These are phyloP conservation scores for Nesometra sesokonis DNA, from an alignment of 35 echinoderm and acorn worm species.

Conservation along the genomic window DNA sequence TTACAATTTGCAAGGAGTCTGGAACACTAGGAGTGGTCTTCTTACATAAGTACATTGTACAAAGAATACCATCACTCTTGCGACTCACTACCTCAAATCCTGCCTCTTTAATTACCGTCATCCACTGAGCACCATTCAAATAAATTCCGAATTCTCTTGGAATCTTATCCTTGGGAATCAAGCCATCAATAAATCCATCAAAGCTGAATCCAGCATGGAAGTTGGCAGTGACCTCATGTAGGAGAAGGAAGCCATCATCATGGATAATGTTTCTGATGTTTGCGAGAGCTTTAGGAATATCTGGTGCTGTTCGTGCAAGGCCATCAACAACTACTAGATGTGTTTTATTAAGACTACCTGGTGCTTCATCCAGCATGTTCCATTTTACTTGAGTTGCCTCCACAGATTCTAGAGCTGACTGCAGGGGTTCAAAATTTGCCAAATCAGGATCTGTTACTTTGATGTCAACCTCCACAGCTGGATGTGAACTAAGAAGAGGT, in stretches of 20 bases:
- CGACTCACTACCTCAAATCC: slow-evolving; percentile 55
- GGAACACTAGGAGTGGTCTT: not conserved
- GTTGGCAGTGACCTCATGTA: slow-evolving; percentile 59
- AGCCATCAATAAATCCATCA: slow-evolving; percentile 23
- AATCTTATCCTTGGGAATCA: not conserved
- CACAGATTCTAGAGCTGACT: slow-evolving; percentile 40
- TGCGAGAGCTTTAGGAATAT: slow-evolving; percentile 27
- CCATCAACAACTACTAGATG: slow-evolving; percentile 48
- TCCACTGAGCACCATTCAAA: slow-evolving; percentile 25
- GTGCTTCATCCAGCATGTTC: slow-evolving; percentile 26
- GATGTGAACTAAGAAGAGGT: slow-evolving; percentile 63
- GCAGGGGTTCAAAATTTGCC: slow-evolving; percentile 17
- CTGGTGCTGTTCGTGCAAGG: slow-evolving; percentile 25
- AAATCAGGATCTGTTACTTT: slow-evolving; percentile 29
- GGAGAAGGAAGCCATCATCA: slow-evolving; percentile 51
- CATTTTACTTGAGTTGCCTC: slow-evolving; percentile 31
- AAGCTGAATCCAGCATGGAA: slow-evolving; percentile 1
- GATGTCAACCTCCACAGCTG: slow-evolving; percentile 37
- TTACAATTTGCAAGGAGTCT: not conserved
- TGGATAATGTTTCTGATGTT: slow-evolving; percentile 34
- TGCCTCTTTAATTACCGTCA: slow-evolving; percentile 7
- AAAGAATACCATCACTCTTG: slow-evolving; percentile 37
- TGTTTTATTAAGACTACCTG: slow-evolving; percentile 31
- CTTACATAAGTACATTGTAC: slow-evolving; percentile 57
- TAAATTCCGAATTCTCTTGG: slow-evolving; percentile 16